phyloP scores from a whole-genome alignment of 2,113 vertebrate genomes.

The Myotis brandtii region DNA sequence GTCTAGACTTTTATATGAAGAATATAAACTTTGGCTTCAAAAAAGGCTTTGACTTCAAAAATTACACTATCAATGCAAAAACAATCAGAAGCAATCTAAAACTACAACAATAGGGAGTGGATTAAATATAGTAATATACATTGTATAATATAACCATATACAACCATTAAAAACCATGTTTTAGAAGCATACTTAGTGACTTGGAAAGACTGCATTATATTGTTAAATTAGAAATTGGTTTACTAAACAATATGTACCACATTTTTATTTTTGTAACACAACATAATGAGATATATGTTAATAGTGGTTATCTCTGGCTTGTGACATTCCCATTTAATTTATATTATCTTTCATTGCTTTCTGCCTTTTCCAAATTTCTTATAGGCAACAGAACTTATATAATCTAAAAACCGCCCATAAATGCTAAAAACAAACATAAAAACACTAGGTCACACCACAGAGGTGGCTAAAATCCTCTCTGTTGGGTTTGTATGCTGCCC shows the following conservation, averaged over 20 bases:
- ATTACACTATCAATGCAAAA: neutral
- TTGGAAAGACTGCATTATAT: slow-evolving; percentile 14
- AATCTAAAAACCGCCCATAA: neutral
- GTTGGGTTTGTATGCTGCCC: slow-evolving; percentile 9
- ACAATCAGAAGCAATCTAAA: slow-evolving; percentile 30
- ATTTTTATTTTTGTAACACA: slow-evolving; percentile 32
- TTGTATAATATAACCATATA: neutral
- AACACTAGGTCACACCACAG: neutral
- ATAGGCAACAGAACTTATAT: neutral
- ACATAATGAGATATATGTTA: neutral
- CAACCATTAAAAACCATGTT: slow-evolving; percentile 22
- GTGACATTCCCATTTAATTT: neutral
- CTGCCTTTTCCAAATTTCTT: slow-evolving; percentile 45
- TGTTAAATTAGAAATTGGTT: slow-evolving; percentile 50
- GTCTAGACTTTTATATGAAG: neutral
- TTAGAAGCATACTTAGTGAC: slow-evolving; percentile 5
- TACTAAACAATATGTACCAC: neutral
- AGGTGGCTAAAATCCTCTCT: slow-evolving; percentile 10
- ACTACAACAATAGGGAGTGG: neutral
- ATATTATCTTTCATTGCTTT: slow-evolving; percentile 28
- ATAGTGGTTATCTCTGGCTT: neutral
- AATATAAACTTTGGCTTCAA: neutral
- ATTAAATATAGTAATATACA: neutral
- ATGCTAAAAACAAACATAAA: slow-evolving; percentile 14
- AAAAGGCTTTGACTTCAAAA: neutral